Evolutionary conservation across 2,113 vertebrate genomes (phyloP).

Genomic region (Cygnus atratus): DNA sequence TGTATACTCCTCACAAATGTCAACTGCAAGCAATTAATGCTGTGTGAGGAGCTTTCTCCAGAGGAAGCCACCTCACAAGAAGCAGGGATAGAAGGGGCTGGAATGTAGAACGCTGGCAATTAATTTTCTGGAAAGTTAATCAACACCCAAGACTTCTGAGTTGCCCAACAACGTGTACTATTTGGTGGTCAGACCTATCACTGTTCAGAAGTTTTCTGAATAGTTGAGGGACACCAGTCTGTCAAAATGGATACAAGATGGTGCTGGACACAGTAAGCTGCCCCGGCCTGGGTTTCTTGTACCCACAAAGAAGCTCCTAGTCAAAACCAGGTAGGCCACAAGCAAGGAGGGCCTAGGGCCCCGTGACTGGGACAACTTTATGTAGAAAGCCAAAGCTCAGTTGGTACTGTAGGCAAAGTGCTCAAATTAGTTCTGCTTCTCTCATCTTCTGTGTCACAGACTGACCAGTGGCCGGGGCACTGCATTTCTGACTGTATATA

Average conservation of each 20-base stretch:
- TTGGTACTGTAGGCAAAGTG: not conserved
- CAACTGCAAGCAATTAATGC: not conserved
- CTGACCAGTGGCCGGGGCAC: not conserved
- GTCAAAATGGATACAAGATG: not conserved
- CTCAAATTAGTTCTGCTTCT: not conserved
- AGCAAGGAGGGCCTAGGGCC: not conserved
- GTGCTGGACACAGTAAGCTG: accelerated
- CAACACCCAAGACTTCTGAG: not conserved
- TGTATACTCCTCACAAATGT: not conserved
- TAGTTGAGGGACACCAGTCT: not conserved
- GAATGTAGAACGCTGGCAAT: not conserved
- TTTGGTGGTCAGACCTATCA: not conserved
- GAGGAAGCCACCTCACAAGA: not conserved
- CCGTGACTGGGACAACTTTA: not conserved
- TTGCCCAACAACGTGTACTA: not conserved
- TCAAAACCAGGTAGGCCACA: not conserved
- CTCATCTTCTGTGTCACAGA: not conserved
- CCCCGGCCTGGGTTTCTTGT: not conserved
- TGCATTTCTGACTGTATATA: not conserved
- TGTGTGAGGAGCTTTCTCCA: not conserved
- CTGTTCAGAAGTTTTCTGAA: not conserved
- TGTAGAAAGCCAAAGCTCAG: not conserved
- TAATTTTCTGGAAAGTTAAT: not conserved
- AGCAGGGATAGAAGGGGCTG: not conserved
- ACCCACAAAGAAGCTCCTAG: not conserved